Conservation (phyloP, 2,888 invertebrate genomes). For the Plusia festucae region DNA sequence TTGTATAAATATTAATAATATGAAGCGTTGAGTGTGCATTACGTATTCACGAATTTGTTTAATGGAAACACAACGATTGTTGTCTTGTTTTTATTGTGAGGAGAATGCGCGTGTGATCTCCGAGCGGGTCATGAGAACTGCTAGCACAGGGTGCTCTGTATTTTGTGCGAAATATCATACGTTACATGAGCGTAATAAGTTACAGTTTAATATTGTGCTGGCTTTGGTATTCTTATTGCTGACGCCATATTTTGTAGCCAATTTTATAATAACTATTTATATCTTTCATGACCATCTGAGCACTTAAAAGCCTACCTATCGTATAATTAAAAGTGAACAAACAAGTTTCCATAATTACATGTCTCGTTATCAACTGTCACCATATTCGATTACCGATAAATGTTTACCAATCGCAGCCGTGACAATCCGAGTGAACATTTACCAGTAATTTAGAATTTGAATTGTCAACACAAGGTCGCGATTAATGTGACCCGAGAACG, state of each 20-base stretch:
- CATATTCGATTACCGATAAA: conserved; percentile 18
- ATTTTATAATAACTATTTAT: conserved; percentile 5
- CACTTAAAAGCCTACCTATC: conserved; percentile 7
- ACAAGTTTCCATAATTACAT: conserved; percentile 38
- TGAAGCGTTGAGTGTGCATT: conserved; percentile 66
- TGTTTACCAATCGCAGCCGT: conserved; percentile 34
- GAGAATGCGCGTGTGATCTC: conserved; percentile 69
- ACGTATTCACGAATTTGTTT: conserved; percentile 86
- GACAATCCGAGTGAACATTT: conserved; percentile 44
- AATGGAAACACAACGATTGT: conserved; percentile 80
- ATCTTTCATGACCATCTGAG: conserved; percentile 9
- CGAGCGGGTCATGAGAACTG: conserved; percentile 77
- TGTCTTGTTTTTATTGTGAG: conserved; percentile 80
- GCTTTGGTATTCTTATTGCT: background rate
- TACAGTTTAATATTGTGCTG: background rate
- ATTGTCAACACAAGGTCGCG: conserved; percentile 59
- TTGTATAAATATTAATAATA: conserved; percentile 86
- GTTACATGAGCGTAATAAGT: background rate
- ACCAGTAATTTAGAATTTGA: conserved; percentile 49
- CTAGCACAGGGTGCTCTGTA: conserved; percentile 73
- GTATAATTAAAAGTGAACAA: conserved; percentile 28
- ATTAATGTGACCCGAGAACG: conserved; percentile 39
- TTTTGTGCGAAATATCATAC: conserved; percentile 18
- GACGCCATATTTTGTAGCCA: background rate
- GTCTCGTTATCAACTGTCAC: conserved; percentile 28